Evolutionary conservation across 2,113 vertebrate species (phyloP), one percentile per base, ranked within the genome.

Genomic region (Orthonyx spaldingii): DNA sequence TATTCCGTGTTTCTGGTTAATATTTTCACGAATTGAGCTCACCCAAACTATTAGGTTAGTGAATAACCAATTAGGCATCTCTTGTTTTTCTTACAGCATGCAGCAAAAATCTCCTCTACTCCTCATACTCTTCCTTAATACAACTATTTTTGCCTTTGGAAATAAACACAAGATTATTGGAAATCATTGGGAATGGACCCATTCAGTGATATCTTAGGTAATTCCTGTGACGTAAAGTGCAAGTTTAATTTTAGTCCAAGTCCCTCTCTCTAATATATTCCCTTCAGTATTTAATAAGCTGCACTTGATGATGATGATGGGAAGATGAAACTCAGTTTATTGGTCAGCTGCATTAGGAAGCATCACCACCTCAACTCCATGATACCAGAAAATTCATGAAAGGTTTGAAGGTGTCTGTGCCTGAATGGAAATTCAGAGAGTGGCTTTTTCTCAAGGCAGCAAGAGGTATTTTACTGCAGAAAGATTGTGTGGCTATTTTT

Each of bases 401-500:
- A 30, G 61, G 4, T 63, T 56, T 50, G 13, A 7, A 63, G 88
- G 52, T 83, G 28, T 53, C 68, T 66, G 17, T 59, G 94, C 44
- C 59, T 94, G 72, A 80, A 68, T 89, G 88, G 86, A 16, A 83
- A 71, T 93, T n/a, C 24, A 65, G 37, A 84, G 88, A 50, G 64
- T 44, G 70, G 87, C 64, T 94, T 89, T 93, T 96, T 78, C 85
- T 89, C 77, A 46, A 93, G 90, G 13, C 92, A 86, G 93, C 93
- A 33, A 94, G 96, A 85, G 86, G 89, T 91, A 52, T 97, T 94
- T 97, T 60, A 50, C 89, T 90, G 92, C 90, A 97, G 94, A 74
- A 96, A 83, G 91, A 96, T 93, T 90, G 88, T 57, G 89, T n/a
- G 80, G 95, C 93, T 98, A 98, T 98, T 97, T 98, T 97, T 98